A percentile compares a stretch with the other conserved stretches of the same genome.
Conservation (phyloP, 37 sponge, comb jelly and placozoan genomes). For the Theonella swinhoei region DNA sequence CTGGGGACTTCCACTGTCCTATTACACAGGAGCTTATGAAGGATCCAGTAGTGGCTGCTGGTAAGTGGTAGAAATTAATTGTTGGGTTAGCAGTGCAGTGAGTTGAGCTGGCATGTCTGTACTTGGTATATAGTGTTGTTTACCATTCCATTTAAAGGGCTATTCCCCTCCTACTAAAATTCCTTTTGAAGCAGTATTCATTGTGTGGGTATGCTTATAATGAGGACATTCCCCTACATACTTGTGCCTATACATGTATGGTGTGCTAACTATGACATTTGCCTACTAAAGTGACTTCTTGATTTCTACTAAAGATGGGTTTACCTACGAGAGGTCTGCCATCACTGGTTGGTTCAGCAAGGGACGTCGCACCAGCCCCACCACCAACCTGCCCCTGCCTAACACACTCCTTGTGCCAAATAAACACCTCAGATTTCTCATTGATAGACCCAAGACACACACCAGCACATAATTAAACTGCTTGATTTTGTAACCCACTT, state of each 20-base stretch:
- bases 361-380: conserved; percentile 74
- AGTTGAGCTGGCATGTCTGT: background rate
- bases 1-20: conserved; percentile 71
- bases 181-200: background rate
- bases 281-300: background rate
- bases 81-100: too few species aligned
- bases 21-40: conserved; percentile 64
- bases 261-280: background rate
- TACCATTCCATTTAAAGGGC: background rate
- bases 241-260: too few species aligned
- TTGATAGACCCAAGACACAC: conserved; percentile 8
- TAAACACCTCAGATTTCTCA: conserved; percentile 45
- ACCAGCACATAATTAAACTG: too few species aligned
- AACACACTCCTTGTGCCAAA: conserved; percentile 64
- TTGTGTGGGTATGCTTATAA: background rate
- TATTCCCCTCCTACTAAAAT: background rate
- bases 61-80: too few species aligned
- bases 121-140: background rate
- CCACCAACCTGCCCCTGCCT: conserved; percentile 75
- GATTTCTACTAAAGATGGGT: conserved; percentile 75
- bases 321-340: conserved; percentile 75
- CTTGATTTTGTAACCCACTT: too few species aligned
- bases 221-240: too few species aligned
- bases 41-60: conserved; percentile 84
- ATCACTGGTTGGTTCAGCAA: conserved; percentile 71